A percentile compares a stretch with the other conserved stretches of the same genome.
phyloP scores from a whole-genome alignment of 1,140 invertebrate species.

The Megathymus violae region DNA sequence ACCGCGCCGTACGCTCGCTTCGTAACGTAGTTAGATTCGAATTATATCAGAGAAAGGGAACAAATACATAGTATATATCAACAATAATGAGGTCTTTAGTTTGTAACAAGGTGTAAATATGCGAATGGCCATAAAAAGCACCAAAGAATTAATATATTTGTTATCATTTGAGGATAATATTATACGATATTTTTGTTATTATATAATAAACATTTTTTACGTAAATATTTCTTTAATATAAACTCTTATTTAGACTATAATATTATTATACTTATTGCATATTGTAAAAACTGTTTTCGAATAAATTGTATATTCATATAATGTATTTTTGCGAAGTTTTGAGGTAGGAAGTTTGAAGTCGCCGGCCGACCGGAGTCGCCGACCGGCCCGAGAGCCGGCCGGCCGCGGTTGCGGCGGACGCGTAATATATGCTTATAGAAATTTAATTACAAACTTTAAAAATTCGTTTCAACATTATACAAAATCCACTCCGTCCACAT shows the following conservation, averaged over 20 bases:
- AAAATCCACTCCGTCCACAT: conserved; percentile 73
- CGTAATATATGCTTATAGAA: conserved; percentile 61
- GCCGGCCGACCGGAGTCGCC: conserved; percentile 13
- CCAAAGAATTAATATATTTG: conserved; percentile 66
- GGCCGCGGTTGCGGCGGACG: conserved; percentile 37
- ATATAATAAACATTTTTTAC: conserved; percentile 76
- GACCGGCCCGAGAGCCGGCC: conserved; percentile 4
- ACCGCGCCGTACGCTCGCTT: conserved; percentile 9
- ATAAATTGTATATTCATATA: conserved; percentile 78
- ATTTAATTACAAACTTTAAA: conserved; percentile 77
- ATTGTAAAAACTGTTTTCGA: conserved; percentile 75
- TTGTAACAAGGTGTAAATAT: conserved; percentile 75
- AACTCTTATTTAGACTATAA: conserved; percentile 79
- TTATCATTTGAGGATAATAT: conserved; percentile 60
- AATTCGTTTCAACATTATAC: conserved; percentile 79
- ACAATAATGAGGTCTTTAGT: conserved; percentile 50
- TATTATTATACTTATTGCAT: conserved; percentile 69
- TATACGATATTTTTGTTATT: conserved; percentile 67
- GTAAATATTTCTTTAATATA: conserved; percentile 81
- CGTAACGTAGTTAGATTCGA: too few relatives aligned
- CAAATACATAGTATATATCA: conserved; percentile 41
- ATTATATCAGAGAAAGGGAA: conserved; percentile 40
- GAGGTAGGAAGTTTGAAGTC: conserved; percentile 78
- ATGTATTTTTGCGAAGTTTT: conserved; percentile 76
- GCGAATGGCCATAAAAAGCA: conserved; percentile 72